phyloP scores from a whole-genome alignment of 2,113 vertebrate species.

The Pygoscelis antarcticus region DNA sequence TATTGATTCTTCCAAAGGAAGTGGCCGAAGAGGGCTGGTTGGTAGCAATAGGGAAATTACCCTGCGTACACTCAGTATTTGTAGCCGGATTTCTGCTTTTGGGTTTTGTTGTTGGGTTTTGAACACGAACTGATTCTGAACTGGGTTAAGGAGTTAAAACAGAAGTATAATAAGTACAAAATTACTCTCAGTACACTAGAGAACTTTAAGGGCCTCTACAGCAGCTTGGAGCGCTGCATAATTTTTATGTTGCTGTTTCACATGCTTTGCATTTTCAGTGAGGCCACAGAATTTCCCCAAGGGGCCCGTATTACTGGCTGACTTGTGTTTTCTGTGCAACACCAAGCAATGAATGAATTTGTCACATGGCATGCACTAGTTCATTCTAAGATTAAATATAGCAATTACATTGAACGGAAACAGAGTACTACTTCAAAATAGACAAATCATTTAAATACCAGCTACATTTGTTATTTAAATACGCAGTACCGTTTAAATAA shows the following conservation, averaged over 20 bases:
- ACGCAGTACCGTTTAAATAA: background rate
- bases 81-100: background rate
- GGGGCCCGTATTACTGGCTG: background rate
- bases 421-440: background rate
- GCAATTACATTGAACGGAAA: background rate
- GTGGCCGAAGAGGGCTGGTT: background rate
- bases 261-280: background rate
- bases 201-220: background rate
- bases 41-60: background rate
- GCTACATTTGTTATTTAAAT: background rate
- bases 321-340: background rate
- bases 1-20: background rate
- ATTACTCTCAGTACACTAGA: background rate
- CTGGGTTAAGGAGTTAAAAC: background rate
- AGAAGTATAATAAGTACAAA: accelerated
- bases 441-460: background rate
- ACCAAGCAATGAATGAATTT: background rate
- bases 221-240: background rate
- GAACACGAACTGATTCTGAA: background rate
- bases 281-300: background rate
- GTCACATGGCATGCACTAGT: background rate
- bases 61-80: background rate
- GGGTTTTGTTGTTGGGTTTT: background rate
- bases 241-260: background rate
- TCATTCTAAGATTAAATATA: background rate